Base-by-base conservation (phyloP, 2,888 invertebrate species). In the Andrena camellia region DNA sequence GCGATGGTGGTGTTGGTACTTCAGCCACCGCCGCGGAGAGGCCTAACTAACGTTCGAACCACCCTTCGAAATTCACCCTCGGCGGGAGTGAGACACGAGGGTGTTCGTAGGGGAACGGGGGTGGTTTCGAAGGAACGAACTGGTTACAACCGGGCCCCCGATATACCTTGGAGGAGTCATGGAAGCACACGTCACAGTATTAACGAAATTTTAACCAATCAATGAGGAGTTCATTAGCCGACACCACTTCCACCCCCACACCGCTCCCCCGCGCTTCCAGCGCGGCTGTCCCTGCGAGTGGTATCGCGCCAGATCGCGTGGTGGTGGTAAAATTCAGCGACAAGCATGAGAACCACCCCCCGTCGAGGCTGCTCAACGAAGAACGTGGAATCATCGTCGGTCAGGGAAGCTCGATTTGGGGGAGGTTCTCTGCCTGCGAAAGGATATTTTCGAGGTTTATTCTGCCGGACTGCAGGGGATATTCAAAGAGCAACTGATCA, bases 191-290 rank as follows among this genome's bases (percentile, higher is more conserved):
- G 91, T 92, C 92, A 87, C 91, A 88, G 92, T 91, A 93, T 93
- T 92, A 92, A 92, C 93, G 90, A 92, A 93, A 93, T 93, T 93
- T 93, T 91, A 92, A 92, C 92, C 92, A 93, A 93, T 93, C 93
- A 92, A 93, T 93, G 93, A 92, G 91, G 91, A 93, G 93, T 93
- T 93, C 93, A 93, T 93, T 93, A 93, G 92, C 91, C 85, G 66
- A 50, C 80, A 70, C 74, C 78, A 77, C 86, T 87, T 81, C 86
- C 85, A 85, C 83, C 82, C 62, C 69, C 29, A 59, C 42, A 7
- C 52, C 17, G 3, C 64, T 57, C 10, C 57, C 59, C 59, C 54
- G 26, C 35, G 23, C 71, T 70, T 67, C 75, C 68, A 67, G 57
- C 81, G 77, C 50, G 31, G 23, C 59, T 68, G 7, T 23, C 57